phyloP scores from a whole-genome alignment of 1,140 invertebrate genomes.

The Chymomyza costata region DNA sequence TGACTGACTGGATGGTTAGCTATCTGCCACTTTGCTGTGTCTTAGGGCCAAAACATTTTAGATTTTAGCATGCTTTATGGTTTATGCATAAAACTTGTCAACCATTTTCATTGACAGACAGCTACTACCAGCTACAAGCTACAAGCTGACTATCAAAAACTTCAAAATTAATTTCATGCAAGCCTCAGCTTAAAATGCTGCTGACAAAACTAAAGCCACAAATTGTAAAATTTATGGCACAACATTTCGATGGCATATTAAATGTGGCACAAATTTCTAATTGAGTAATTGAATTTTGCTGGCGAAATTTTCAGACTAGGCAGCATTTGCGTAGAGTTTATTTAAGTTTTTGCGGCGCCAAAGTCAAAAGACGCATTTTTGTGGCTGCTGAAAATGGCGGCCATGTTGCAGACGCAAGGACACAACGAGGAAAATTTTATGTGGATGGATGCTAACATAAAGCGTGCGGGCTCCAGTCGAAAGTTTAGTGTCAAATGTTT shows the following conservation, averaged over 20 bases:
- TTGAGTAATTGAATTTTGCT: slow-evolving; percentile 62
- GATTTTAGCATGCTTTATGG: slow-evolving; percentile 19
- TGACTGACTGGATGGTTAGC: slow-evolving; percentile 2
- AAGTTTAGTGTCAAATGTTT: slow-evolving; percentile 69
- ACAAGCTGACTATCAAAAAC: slow-evolving; percentile 20
- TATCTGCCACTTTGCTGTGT: too few species aligned
- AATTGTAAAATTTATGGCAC: too few species aligned
- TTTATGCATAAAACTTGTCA: slow-evolving; percentile 5
- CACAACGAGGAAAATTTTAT: too few species aligned
- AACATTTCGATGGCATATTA: slow-evolving; percentile 32
- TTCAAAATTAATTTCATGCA: slow-evolving; percentile 31
- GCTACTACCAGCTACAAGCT: too few species aligned
- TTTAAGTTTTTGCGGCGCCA: neutral
- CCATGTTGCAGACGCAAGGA: neutral
- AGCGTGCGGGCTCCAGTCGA: slow-evolving; percentile 8
- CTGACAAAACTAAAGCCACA: too few species aligned
- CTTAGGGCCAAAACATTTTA: slow-evolving; percentile 34
- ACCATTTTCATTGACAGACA: too few species aligned
- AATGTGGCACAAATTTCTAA: slow-evolving; percentile 53
- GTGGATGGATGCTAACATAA: too few species aligned
- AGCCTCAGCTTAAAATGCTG: slow-evolving; percentile 14
- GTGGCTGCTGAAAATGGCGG: too few species aligned
- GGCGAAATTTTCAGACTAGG: too few species aligned
- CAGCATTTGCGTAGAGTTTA: neutral
- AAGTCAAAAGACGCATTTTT: too few species aligned